These are phyloP conservation scores for Lithophane semibrunnea DNA, from an alignment of 2,888 invertebrate genomes.

Conservation along the genomic window DNA sequence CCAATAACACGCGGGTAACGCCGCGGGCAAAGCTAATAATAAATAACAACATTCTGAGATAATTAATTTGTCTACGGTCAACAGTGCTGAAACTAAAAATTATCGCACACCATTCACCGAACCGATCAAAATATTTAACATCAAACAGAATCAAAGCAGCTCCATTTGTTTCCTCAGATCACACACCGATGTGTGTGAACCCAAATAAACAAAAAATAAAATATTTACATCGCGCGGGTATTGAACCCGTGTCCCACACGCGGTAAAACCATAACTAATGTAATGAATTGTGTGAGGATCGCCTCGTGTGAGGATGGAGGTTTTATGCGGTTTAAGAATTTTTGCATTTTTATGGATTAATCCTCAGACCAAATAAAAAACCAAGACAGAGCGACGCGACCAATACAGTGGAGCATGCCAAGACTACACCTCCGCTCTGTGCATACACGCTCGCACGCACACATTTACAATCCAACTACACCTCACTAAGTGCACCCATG, in stretches of 20 bases:
- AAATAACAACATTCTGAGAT: background rate
- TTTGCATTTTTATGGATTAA: background rate
- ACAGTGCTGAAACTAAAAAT: constrained; percentile 3
- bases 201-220: constrained; percentile 54
- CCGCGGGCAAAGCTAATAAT: too few relatives aligned
- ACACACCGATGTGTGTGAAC: constrained; percentile 18
- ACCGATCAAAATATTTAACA: constrained; percentile 29
- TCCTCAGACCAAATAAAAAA: too few relatives aligned
- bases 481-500: too few relatives aligned
- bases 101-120: background rate
- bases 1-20: too few relatives aligned
- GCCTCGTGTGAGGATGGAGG: background rate
- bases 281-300: constrained; percentile 34
- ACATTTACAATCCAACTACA: too few relatives aligned
- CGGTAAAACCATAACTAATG: constrained; percentile 40
- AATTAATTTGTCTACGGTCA: constrained; percentile 17
- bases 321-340: constrained; percentile 9
- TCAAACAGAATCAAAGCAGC: constrained; percentile 30
- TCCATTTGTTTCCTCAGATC: constrained; percentile 41
- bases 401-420: too few relatives aligned
- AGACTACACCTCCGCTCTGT: too few relatives aligned
- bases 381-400: too few relatives aligned
- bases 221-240: constrained; percentile 51
- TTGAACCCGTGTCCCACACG: constrained; percentile 51
- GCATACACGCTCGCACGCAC: too few relatives aligned